Evolutionary conservation across 2,888 invertebrate genomes (phyloP), one percentile per base, ranked within the genome.

Genomic region (Dynastes maya): DNA sequence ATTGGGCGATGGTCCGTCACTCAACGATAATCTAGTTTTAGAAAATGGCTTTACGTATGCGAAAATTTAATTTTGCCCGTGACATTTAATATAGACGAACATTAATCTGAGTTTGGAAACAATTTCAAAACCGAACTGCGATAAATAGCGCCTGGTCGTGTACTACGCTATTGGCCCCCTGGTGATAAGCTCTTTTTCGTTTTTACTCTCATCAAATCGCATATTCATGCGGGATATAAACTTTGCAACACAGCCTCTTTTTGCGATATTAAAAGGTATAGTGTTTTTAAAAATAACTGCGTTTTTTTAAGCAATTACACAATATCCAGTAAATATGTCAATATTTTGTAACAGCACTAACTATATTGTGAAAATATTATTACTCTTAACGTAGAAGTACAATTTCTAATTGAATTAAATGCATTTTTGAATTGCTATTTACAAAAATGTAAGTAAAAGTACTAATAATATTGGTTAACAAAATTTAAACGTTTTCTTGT

Each of bases 91-190:
- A 68, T 13, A 68, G 68, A 68, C 27, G 51, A 49, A 68, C 68
- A 49, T 68, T 68, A 68, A 68, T 68, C 68, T 45, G 49, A 68
- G 49, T 68, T 68, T 68, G 68, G 49, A 68, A 68, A 68, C 68
- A 68, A 68, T 68, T 68, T 68, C 37, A 49, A 68, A 68, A 68
- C 68, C 68, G 68, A 49, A 51, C 49, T 49, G 68, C 45, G 68
- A 61, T 61, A 61, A 61, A 61, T 61, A 27, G 61, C 61, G 3
- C 27, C 29, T 32, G 16, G 61, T 29, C 29, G 22, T 27, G 11
- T 32, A 32, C 29, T 61, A 2, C 29, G 22, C 6, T 61, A 29
- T 29, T 61, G 11, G 0, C 22, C 22, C 22, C 58, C n/a, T 0
- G 58, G 4, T 29, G 29, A 61, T 29, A 61, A 11, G 61, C 45